A percentile compares a stretch with the other conserved stretches of the same genome.
Evolutionary conservation across 2,888 invertebrate genomes (phyloP).

Genomic region (Toxonevra muliebris): DNA sequence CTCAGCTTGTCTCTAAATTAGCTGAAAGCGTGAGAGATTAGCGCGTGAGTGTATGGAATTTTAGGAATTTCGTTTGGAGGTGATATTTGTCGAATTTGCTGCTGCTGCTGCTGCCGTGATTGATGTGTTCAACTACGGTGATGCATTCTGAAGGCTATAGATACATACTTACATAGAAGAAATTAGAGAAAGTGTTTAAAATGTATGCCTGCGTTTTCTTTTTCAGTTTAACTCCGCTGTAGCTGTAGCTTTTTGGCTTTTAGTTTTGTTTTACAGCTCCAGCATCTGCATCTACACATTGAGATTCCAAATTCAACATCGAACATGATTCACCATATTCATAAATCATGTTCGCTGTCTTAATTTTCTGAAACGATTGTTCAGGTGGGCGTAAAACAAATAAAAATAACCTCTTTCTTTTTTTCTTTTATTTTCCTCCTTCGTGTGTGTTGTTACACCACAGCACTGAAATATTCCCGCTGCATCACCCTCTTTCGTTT

Average conservation of each 20-base stretch:
- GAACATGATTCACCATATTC: conserved; percentile 27
- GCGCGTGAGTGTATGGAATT: conserved; percentile 5
- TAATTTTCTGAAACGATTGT: conserved; percentile 39
- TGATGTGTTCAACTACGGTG: conserved; percentile 23
- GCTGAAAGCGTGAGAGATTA: conserved; percentile 26
- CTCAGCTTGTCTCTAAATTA: conserved; percentile 18
- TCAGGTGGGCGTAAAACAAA: conserved; percentile 40
- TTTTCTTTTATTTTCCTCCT: not conserved
- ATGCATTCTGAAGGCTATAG: conserved; percentile 28
- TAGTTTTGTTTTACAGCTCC: too few relatives aligned
- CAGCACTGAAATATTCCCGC: too few relatives aligned
- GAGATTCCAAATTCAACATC: not conserved
- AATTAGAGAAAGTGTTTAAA: too few relatives aligned
- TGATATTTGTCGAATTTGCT: not conserved
- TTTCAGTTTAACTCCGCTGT: too few relatives aligned
- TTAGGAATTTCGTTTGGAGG: conserved; percentile 32
- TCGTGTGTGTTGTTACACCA: not conserved
- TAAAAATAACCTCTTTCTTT: not conserved
- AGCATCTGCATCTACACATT: too few relatives aligned
- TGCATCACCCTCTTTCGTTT: too few relatives aligned
- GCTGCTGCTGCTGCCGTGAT: conserved; percentile 8
- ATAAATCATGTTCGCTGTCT: conserved; percentile 48
- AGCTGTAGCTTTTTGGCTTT: too few relatives aligned
- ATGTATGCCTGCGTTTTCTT: too few relatives aligned
- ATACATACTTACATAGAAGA: too few relatives aligned